Conservation (phyloP, 2,113 vertebrate genomes). For the Phycodurus eques region DNA sequence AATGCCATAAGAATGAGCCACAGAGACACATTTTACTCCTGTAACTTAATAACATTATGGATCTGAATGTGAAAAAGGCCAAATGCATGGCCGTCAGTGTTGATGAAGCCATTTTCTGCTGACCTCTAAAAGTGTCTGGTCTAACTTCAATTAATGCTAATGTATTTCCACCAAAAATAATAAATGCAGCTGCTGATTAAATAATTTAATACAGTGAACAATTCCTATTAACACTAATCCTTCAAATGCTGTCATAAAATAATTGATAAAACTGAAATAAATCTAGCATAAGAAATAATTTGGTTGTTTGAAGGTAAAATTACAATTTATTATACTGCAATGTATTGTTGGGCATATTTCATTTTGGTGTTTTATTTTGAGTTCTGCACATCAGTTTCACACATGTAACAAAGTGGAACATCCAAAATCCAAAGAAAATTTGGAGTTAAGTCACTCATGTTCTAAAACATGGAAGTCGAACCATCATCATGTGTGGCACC, state of each 20-base stretch:
- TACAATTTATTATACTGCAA: too few species aligned
- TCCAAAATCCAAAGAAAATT: too few species aligned
- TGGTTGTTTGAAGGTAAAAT: too few species aligned
- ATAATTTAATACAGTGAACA: conserved; percentile 6
- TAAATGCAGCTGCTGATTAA: conserved; percentile 18
- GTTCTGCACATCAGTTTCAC: too few species aligned
- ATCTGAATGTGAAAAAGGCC: conserved; percentile 25
- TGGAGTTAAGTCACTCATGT: too few species aligned
- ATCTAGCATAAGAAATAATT: too few species aligned
- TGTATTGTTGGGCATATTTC: too few species aligned
- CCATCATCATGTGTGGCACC: too few species aligned
- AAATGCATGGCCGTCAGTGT: conserved; percentile 27
- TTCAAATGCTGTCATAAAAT: neutral
- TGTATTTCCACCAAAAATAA: conserved; percentile 2
- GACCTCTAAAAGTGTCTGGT: conserved; percentile 1
- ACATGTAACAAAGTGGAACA: too few species aligned
- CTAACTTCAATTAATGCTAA: conserved; percentile 17
- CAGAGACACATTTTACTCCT: conserved; percentile 3
- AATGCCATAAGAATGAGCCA: neutral
- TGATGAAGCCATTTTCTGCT: conserved; percentile 27
- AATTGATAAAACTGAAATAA: neutral
- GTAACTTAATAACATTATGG: conserved; percentile 24
- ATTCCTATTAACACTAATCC: neutral
- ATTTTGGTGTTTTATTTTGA: too few species aligned
- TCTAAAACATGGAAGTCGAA: too few species aligned